A percentile compares a stretch with the other conserved stretches of the same genome.
Conservation (phyloP, 1,140 invertebrate species). For the Temnothorax longispinosus region DNA sequence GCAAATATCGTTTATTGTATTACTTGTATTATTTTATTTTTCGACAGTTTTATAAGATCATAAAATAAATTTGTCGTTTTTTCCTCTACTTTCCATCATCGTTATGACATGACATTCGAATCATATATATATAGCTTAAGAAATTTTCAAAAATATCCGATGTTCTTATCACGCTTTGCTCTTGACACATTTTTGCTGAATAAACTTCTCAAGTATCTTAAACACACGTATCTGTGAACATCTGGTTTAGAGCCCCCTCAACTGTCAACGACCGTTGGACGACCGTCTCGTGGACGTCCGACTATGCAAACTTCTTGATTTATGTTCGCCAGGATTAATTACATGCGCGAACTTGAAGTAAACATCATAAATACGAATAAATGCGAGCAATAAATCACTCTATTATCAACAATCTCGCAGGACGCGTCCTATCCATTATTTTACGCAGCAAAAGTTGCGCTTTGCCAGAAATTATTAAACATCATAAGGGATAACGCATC, state of each 20-base stretch:
- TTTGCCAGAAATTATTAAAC: neutral
- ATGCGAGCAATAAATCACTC: constrained; percentile 12
- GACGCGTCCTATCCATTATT: constrained; percentile 7
- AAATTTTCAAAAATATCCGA: neutral
- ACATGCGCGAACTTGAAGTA: neutral
- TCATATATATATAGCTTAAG: neutral
- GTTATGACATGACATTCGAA: neutral
- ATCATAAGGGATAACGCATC: neutral
- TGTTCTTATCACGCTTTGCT: neutral
- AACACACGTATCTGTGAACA: neutral
- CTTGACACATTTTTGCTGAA: neutral
- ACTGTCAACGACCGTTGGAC: neutral
- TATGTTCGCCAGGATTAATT: constrained; percentile 38
- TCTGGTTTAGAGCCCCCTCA: neutral
- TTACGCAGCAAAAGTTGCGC: neutral
- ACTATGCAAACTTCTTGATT: constrained; percentile 36
- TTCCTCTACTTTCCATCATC: neutral
- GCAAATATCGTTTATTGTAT: neutral
- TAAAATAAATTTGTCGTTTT: neutral
- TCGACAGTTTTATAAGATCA: neutral
- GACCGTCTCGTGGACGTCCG: neutral
- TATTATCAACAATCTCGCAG: constrained; percentile 21
- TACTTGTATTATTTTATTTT: constrained; percentile 12
- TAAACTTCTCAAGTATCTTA: neutral
- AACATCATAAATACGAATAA: constrained; percentile 18